These are phyloP conservation scores for Heterochromis multidens DNA, from an alignment of 2,113 vertebrate genomes.

Conservation along the genomic window DNA sequence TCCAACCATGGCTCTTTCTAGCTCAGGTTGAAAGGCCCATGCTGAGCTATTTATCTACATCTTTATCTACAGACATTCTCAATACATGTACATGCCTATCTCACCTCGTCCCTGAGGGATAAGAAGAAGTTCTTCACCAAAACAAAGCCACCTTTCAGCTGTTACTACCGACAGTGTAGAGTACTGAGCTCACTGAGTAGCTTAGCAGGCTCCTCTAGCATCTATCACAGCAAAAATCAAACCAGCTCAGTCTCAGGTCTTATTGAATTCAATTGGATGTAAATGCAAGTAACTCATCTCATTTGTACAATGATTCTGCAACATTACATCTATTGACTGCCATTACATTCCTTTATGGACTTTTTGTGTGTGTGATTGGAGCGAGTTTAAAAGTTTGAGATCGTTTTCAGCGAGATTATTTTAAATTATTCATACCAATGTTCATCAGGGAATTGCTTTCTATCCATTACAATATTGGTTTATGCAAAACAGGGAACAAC, in stretches of 20 bases:
- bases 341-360: conserved; percentile 58
- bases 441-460: conserved; percentile 61
- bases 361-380: conserved; percentile 47
- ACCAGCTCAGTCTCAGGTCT: conserved; percentile 18
- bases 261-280: conserved; percentile 54
- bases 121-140: not conserved
- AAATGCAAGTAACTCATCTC: conserved; percentile 56
- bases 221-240: conserved; percentile 49
- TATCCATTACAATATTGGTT: conserved; percentile 68
- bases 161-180: not conserved
- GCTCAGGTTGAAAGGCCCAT: not conserved
- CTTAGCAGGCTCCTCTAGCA: not conserved
- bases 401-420: conserved; percentile 43
- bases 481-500: conserved; percentile 60
- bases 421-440: conserved; percentile 62
- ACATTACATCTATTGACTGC: conserved; percentile 58
- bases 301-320: conserved; percentile 57
- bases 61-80: not conserved
- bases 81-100: not conserved
- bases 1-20: not conserved
- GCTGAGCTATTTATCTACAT: not conserved
- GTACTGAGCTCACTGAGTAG: not conserved
- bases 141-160: not conserved
- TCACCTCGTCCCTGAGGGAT: conserved; percentile 3
- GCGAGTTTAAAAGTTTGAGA: conserved; percentile 57